Percentiles rank a stretch among this genome's conserved stretches.
Evolutionary conservation across 2,888 invertebrate genomes (phyloP).

Genomic region (Pterostichus madidus): DNA sequence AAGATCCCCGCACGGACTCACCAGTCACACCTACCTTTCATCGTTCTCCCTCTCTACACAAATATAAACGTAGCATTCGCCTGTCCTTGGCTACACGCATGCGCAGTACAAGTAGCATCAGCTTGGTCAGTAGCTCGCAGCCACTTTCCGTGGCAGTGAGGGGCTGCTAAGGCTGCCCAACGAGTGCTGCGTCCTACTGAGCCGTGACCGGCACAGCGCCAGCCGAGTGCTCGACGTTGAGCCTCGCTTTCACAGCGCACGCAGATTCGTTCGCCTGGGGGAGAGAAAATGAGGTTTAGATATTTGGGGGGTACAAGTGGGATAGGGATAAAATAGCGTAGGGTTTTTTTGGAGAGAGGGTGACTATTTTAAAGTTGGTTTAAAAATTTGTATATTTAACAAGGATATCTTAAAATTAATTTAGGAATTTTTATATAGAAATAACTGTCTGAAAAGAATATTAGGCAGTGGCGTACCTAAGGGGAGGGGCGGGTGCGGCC

Average conservation of each 20-base stretch:
- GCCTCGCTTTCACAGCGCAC: conserved; percentile 92
- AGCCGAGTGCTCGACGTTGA: conserved; percentile 85
- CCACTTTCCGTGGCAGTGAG: conserved; percentile 95
- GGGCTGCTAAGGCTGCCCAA: conserved; percentile 91
- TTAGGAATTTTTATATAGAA: too few relatives aligned
- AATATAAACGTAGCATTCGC: conserved; percentile 58
- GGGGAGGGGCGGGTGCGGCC: too few relatives aligned
- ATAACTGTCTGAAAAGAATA: too few relatives aligned
- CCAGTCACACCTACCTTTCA: too few relatives aligned
- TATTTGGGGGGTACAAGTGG: background rate
- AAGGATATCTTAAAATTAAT: too few relatives aligned
- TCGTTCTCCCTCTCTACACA: conserved; percentile 53
- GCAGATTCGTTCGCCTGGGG: conserved; percentile 87
- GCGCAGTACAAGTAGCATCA: background rate
- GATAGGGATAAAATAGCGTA: too few relatives aligned
- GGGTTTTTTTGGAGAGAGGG: too few relatives aligned
- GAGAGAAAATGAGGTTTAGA: conserved; percentile 62
- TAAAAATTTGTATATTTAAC: too few relatives aligned
- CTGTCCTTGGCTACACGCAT: too few relatives aligned
- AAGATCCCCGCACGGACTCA: too few relatives aligned
- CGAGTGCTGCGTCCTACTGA: conserved; percentile 86
- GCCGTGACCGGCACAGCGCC: conserved; percentile 93
- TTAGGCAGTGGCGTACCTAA: too few relatives aligned
- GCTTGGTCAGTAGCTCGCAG: conserved; percentile 77
- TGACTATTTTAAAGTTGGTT: too few relatives aligned